Evolutionary conservation across 2,113 vertebrate species (phyloP).

Genomic region (Eolophus roseicapilla): DNA sequence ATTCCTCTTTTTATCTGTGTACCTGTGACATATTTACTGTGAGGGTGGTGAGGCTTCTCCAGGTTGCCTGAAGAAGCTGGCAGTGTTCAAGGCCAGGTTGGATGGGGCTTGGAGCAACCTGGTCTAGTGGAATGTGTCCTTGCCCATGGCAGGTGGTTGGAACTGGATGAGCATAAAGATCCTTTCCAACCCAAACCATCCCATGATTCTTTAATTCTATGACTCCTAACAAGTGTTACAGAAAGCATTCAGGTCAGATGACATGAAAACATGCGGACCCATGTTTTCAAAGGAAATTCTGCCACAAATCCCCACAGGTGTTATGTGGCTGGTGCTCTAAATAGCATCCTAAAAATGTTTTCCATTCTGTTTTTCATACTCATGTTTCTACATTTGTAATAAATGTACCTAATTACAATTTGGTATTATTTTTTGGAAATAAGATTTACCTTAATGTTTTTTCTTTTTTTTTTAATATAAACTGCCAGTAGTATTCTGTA

Average conservation of each 20-base stretch:
- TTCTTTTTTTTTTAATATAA: background rate
- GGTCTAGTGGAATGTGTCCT: too few species aligned
- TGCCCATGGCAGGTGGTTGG: too few species aligned
- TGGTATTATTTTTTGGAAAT: background rate
- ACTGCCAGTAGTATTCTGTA: background rate
- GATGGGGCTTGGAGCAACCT: too few species aligned
- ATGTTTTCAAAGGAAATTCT: background rate
- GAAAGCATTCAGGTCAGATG: background rate
- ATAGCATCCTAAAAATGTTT: background rate
- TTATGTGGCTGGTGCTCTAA: accelerated
- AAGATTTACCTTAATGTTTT: background rate
- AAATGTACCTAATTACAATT: background rate
- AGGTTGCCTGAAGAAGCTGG: too few species aligned
- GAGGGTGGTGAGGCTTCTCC: too few species aligned
- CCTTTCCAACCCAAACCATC: too few species aligned
- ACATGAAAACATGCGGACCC: background rate
- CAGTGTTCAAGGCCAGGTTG: too few species aligned
- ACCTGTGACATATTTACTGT: background rate
- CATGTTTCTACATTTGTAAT: background rate
- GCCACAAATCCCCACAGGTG: background rate
- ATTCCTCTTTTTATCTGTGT: too few species aligned
- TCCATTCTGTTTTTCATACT: background rate
- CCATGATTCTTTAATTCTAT: too few species aligned
- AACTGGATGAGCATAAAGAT: too few species aligned
- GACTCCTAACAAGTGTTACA: background rate